These are phyloP conservation scores for Isichthys henryi DNA, from an alignment of 2,113 vertebrate species.

Conservation along the genomic window DNA sequence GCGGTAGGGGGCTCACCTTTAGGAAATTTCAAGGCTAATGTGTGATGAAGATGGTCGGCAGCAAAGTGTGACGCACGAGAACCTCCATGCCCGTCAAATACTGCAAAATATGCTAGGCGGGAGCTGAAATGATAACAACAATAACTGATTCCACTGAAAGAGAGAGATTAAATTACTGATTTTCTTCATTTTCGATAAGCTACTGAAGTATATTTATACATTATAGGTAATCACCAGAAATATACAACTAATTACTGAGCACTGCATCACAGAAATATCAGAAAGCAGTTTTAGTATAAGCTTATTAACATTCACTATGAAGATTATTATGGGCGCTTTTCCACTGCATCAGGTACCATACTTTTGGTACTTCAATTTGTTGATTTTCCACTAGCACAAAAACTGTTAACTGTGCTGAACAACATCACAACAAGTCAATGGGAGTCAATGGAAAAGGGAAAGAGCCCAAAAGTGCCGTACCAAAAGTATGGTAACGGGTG, in stretches of 20 bases:
- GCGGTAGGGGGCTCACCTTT: constrained; percentile 58
- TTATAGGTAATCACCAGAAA: neutral
- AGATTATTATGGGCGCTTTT: neutral
- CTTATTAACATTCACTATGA: neutral
- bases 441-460: too few species aligned
- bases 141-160: neutral
- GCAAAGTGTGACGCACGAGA: constrained; percentile 82
- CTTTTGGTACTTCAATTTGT: too few species aligned
- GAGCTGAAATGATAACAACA: constrained; percentile 50
- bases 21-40: constrained; percentile 80
- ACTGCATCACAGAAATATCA: neutral
- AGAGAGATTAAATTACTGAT: neutral
- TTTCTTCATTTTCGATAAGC: neutral
- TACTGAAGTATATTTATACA: neutral
- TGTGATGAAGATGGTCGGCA: constrained; percentile 84
- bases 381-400: too few species aligned
- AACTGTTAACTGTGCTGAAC: neutral
- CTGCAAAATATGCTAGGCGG: constrained; percentile 79
- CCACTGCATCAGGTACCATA: too few species aligned
- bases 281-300: neutral
- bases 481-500: too few species aligned
- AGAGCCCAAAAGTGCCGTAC: too few species aligned
- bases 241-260: neutral
- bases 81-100: constrained; percentile 92
- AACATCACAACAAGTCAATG: neutral